Evolutionary conservation across 2,797 vertebrate genomes (phyloP).

Genomic region (Enteromius viviparus): DNA sequence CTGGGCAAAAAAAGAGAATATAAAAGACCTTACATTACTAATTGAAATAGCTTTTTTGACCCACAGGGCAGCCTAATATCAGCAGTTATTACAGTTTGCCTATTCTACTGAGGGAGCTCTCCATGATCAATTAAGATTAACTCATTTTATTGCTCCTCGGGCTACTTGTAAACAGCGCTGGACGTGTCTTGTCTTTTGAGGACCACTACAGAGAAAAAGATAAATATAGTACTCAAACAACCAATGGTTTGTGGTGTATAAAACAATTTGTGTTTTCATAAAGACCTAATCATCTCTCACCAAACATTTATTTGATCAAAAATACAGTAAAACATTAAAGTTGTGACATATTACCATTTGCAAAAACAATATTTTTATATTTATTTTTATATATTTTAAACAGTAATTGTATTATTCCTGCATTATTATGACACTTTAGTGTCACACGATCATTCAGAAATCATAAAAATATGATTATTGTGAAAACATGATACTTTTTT

Average conservation of each 20-base stretch:
- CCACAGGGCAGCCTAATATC: slow-evolving; percentile 37
- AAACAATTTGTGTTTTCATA: slow-evolving; percentile 29
- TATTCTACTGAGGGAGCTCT: slow-evolving; percentile 36
- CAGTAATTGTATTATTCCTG: not conserved
- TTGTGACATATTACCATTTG: not conserved
- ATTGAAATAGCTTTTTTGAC: slow-evolving; percentile 54
- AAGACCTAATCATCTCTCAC: slow-evolving; percentile 6
- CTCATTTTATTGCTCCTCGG: slow-evolving; percentile 27
- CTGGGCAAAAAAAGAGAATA: slow-evolving; percentile 43
- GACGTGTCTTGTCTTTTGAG: slow-evolving; percentile 36
- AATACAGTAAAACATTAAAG: not conserved
- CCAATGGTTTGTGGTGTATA: not conserved
- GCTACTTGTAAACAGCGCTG: slow-evolving; percentile 33
- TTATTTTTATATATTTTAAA: not conserved
- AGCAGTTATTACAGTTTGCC: slow-evolving; percentile 47
- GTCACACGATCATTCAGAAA: not conserved
- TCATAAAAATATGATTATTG: not conserved
- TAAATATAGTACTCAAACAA: slow-evolving; percentile 2
- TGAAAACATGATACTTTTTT: not conserved
- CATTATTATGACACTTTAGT: not conserved
- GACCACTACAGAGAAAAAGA: slow-evolving; percentile 20
- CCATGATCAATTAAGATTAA: slow-evolving; percentile 42
- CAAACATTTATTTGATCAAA: not conserved
- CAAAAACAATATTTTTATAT: not conserved
- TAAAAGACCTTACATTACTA: slow-evolving; percentile 47